These are phyloP conservation scores for Drosophila melanosoma DNA, from an alignment of 2,888 invertebrate species.

Conservation along the genomic window DNA sequence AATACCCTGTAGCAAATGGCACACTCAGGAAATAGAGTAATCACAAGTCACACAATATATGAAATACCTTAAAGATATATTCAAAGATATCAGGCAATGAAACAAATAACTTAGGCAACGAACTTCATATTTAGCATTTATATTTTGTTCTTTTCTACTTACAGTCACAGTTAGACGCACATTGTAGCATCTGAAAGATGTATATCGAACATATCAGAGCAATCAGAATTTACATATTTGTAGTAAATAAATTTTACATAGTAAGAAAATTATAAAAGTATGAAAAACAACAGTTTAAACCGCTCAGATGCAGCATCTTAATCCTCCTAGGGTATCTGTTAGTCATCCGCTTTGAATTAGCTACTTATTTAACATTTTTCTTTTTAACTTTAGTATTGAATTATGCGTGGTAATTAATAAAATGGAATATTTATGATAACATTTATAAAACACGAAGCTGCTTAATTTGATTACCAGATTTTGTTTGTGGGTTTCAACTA, in stretches of 20 bases:
- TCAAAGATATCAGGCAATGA: neutral
- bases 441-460: conserved; percentile 81
- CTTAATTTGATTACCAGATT: conserved; percentile 78
- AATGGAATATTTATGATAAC: conserved; percentile 81
- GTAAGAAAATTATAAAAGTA: neutral
- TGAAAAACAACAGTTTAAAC: neutral
- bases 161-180: neutral
- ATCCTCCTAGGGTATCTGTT: conserved; percentile 2
- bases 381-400: conserved; percentile 54
- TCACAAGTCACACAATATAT: neutral
- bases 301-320: neutral
- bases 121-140: conserved; percentile 52
- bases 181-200: neutral
- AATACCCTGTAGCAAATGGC: neutral
- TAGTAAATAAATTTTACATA: neutral
- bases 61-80: neutral
- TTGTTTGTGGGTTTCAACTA: conserved; percentile 30
- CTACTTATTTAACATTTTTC: neutral
- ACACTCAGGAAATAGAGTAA: neutral
- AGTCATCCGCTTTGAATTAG: neutral
- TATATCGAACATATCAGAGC: neutral
- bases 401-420: conserved; percentile 79
- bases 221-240: neutral
- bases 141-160: neutral
- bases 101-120: conserved; percentile 73